Evolutionary conservation across 2,113 vertebrate species (phyloP), one percentile per base, ranked within the genome.

Genomic region (Saguinus midas): DNA sequence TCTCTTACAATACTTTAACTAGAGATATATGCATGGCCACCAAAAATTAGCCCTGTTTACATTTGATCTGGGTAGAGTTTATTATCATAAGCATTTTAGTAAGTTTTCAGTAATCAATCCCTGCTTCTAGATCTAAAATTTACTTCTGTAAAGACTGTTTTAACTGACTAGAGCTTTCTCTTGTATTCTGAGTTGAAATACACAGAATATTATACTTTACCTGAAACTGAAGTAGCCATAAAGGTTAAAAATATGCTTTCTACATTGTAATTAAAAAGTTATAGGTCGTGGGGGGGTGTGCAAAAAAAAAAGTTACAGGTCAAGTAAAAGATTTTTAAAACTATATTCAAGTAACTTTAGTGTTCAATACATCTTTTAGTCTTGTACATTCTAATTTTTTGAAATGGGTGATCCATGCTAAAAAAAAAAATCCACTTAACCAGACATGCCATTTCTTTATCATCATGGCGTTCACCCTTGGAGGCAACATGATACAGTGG

Each of bases 51-150:
- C 21, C 13, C 27, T 37, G 4, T 73, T 70, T 10, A 48, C 10
- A 64, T 79, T 45, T 93, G 18, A 57, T 45, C 29, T 87, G 21
- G 14, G n/a, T 32, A 80, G 9, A 90, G 32, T 78, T 86, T 90
- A 55, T 90, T 87, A 87, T 88, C 87, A 68, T 57, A 86, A 90
- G 35, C 48, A 78, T 20, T 94, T 16, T 6, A 64, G 9, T 85
- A 94, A 70, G 35, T 61, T 94, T 92, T 87, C 66, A 95, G 80
- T 91, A 96, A 79, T 90, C 11, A 91, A 25, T 78, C 40, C 27
- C 3, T 72, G 23, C 23, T 83, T 93, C 75, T 61, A 88, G 6
- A 7, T 82, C 78, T 92, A 37, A 94, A 80, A 79, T 66, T 92
- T 86, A 86, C 57, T 89, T 96, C 64, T 96, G 9, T 85, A 52